A percentile compares a stretch with the other conserved stretches of the same genome.
Conservation (phyloP, 2,113 vertebrate species). For the Corythornis madagascariensis region DNA sequence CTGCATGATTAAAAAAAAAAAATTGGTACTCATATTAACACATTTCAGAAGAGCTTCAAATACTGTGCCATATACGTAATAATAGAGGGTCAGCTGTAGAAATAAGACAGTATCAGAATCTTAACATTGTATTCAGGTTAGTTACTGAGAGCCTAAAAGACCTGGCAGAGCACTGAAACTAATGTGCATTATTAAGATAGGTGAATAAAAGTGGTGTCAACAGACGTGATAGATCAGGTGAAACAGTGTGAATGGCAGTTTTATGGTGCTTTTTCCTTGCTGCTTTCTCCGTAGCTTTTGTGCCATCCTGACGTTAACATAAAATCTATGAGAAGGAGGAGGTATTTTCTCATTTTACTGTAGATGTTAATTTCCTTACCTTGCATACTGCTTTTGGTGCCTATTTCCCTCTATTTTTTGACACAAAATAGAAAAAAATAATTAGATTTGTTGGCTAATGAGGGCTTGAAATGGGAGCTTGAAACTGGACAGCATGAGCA, state of each 20-base stretch:
- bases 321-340: neutral
- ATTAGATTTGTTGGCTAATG: neutral
- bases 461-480: neutral
- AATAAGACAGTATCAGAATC: neutral
- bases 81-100: neutral
- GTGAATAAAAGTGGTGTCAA: neutral
- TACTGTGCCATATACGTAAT: neutral
- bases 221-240: neutral
- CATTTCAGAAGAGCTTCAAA: neutral
- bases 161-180: neutral
- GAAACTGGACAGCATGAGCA: neutral
- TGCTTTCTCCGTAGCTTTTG: neutral
- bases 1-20: neutral
- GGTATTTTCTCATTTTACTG: neutral
- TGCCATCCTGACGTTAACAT: neutral
- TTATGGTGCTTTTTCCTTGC: neutral
- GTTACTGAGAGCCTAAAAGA: neutral
- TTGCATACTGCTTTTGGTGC: neutral
- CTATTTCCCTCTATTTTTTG: neutral
- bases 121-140: neutral
- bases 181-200: neutral
- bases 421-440: neutral
- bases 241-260: neutral
- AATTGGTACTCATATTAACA: neutral
- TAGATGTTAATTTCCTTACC: neutral